phyloP scores from a whole-genome alignment of 1,140 invertebrate species.

The Drosophila orosa region DNA sequence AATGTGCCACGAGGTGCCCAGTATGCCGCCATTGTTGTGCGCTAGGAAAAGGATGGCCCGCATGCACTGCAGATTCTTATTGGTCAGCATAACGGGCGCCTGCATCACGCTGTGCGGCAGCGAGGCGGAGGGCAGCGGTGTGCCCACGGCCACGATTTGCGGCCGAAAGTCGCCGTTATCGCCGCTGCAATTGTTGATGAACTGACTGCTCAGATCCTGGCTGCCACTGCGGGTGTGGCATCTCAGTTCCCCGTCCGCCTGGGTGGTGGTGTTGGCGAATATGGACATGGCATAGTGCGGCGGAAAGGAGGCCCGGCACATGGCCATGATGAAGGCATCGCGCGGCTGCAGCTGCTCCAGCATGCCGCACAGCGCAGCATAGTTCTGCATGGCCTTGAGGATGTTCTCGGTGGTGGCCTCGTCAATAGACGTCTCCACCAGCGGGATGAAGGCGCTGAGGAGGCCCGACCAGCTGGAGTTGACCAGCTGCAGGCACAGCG shows the following conservation, averaged over 20 bases:
- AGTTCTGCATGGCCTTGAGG: conserved; percentile 95
- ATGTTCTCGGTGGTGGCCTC: conserved; percentile 95
- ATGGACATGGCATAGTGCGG: conserved; percentile 97
- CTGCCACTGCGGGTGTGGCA: conserved; percentile 83
- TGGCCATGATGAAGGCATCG: conserved; percentile 96
- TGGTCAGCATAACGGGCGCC: conserved; percentile 99
- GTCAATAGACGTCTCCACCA: conserved; percentile 98
- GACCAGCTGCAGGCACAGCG: conserved; percentile 91
- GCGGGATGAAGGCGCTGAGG: conserved; percentile 94
- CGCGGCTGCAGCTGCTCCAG: conserved; percentile 90
- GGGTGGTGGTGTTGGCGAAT: conserved; percentile 84
- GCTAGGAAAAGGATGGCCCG: conserved; percentile 94
- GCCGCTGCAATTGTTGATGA: conserved; percentile 86
- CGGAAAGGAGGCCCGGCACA: conserved; percentile 97
- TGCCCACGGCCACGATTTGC: conserved; percentile 97
- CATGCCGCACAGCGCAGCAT: conserved; percentile 91
- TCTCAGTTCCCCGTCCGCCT: conserved; percentile 78
- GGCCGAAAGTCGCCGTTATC: conserved; percentile 88
- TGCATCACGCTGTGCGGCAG: conserved; percentile 90
- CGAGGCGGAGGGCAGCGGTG: conserved; percentile 93
- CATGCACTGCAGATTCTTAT: conserved; percentile 99
- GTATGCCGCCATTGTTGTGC: conserved; percentile 95
- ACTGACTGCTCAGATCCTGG: conserved; percentile 85
- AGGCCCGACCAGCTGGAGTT: conserved; percentile 98
- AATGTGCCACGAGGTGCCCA: conserved; percentile 97